These are phyloP conservation scores for Crotalus helleri DNA, from an alignment of 2,113 vertebrate genomes.

Conservation along the genomic window DNA sequence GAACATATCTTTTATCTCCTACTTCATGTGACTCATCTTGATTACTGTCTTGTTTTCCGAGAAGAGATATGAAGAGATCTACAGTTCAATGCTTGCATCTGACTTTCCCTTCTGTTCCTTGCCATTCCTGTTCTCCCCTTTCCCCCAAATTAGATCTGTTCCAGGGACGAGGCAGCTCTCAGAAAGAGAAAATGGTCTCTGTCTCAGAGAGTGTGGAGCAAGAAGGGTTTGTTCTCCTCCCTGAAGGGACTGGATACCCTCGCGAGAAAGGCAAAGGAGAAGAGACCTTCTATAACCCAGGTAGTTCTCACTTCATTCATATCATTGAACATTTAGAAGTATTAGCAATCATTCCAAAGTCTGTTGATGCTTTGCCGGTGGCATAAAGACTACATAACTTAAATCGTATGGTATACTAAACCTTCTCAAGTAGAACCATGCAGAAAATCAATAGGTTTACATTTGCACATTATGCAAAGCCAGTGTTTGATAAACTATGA, in stretches of 20 bases:
- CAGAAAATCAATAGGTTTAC: not conserved
- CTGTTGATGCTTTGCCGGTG: not conserved
- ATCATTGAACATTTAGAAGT: not conserved
- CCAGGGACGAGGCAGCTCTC: conserved; percentile 87
- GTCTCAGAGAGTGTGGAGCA: conserved; percentile 73
- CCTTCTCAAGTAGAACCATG: not conserved
- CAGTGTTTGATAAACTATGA: not conserved
- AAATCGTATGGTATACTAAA: not conserved
- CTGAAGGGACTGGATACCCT: conserved; percentile 93
- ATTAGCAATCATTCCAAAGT: not conserved
- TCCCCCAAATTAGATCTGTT: conserved; percentile 81
- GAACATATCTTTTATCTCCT: not conserved
- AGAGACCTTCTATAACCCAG: conserved; percentile 85
- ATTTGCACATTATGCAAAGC: not conserved
- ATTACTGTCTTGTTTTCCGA: conserved; percentile 20
- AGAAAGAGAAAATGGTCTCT: conserved; percentile 87
- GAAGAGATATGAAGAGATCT: conserved; percentile 27
- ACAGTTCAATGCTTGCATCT: conserved; percentile 1
- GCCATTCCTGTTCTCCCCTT: not conserved
- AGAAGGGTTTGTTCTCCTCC: conserved; percentile 90
- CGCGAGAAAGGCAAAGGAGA: conserved; percentile 85
- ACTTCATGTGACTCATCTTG: conserved; percentile 4
- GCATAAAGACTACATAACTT: not conserved
- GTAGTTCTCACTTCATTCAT: conserved; percentile 61
- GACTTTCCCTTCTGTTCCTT: not conserved